Base-by-base conservation (phyloP, 2,888 invertebrate genomes). In the Biston stratarius region DNA sequence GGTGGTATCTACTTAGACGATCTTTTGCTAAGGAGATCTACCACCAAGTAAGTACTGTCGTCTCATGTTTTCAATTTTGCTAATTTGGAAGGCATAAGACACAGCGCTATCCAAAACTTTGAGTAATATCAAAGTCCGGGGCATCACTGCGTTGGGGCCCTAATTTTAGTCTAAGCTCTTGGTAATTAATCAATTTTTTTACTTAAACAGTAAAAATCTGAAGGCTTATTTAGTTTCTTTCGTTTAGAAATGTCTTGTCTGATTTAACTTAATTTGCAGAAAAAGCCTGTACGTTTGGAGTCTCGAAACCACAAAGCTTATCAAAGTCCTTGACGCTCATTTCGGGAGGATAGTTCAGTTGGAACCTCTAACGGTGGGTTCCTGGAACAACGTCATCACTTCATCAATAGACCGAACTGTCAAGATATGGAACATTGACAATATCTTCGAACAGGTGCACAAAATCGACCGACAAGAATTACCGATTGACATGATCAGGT, bases 361-460 rank as follows among this genome's bases (percentile, higher is more conserved):
- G 66, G 97, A 97, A 76, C 96, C 98, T 0, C 91, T 99, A 47
- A 97, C 97, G 0, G 96, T 98, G 14, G 97, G 97, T 0, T 96
- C 97, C 72, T 98, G 98, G 98, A 98, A 98, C 86, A 97, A 97
- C 85, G 96, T 99, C 6, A 98, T 99, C 56, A 99, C 99, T 0
- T 99, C 99, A 0, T 99, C 99, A 0, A 99, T 99, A 57, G 99
- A 99, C 88, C 95, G 99, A 69, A 98, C 99, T 0, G 99, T 99
- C 8, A 99, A 99, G 94, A 98, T 99, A 6, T 99, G 99, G 99
- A 99, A 99, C 86, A 98, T 99, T 64, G 99, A 99, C 87, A 99
- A 99, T 86, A 99, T 99, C 74, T 98, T 99, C 82, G 99, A 99
- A 84, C 98, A 99, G 88, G 99, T 99, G 0, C 98, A 99, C 83